Percentiles rank a stretch among this genome's conserved stretches.
Evolutionary conservation across 2,113 vertebrate genomes (phyloP).

Genomic region (Podocnemis expansa): DNA sequence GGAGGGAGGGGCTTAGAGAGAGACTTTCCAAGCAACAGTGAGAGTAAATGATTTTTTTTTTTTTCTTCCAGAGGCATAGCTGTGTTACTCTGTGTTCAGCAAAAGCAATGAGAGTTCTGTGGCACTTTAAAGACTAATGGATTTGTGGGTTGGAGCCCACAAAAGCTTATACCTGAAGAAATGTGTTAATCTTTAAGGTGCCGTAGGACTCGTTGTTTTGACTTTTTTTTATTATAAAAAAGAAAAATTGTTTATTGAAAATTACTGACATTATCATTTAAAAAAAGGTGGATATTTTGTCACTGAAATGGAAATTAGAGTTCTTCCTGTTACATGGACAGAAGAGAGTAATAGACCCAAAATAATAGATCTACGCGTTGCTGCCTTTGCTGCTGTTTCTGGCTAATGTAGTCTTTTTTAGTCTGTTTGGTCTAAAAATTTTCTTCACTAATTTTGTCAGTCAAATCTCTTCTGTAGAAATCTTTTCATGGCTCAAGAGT

Average conservation of each 20-base stretch:
- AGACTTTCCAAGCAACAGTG: slow-evolving; percentile 30
- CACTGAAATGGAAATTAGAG: slow-evolving; percentile 26
- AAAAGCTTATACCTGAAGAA: too few relatives aligned
- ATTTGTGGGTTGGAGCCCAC: too few relatives aligned
- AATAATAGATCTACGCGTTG: slow-evolving; percentile 22
- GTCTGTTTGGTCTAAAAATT: slow-evolving; percentile 13
- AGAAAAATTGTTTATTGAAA: slow-evolving; percentile 25
- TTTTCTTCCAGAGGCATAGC: too few relatives aligned
- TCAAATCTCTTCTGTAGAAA: not conserved
- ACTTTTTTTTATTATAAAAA: slow-evolving; percentile 16
- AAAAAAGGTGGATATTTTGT: not conserved
- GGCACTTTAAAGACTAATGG: too few relatives aligned
- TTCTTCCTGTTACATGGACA: slow-evolving; percentile 15
- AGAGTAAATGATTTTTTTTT: slow-evolving; percentile 29
- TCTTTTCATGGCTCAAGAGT: slow-evolving; percentile 33
- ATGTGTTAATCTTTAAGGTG: too few relatives aligned
- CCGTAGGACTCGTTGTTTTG: too few relatives aligned
- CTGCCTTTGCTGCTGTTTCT: not conserved
- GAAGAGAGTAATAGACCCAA: not conserved
- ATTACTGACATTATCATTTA: not conserved
- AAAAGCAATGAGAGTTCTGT: too few relatives aligned
- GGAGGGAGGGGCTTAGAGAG: slow-evolving; percentile 46
- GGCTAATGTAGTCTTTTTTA: not conserved
- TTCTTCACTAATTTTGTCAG: slow-evolving; percentile 37
- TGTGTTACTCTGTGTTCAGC: too few relatives aligned